Conservation (phyloP, 2,888 invertebrate species). For the Hemaris fuciformis region DNA sequence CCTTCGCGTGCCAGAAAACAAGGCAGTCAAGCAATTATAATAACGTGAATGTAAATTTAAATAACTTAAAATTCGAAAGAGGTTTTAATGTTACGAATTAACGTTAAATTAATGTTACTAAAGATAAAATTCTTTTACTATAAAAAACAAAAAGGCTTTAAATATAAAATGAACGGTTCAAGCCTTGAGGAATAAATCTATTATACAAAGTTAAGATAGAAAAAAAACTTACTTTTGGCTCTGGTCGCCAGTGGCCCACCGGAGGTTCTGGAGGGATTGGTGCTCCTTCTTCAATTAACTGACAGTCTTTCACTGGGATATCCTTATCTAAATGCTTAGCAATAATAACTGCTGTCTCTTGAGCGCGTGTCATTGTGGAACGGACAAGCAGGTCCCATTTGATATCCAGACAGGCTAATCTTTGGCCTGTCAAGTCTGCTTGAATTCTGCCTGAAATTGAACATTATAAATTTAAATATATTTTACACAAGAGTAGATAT, state of each 20-base stretch:
- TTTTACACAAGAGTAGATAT: not conserved
- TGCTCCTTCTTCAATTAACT: slow-evolving; percentile 94
- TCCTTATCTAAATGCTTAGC: slow-evolving; percentile 84
- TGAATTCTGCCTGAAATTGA: slow-evolving; percentile 87
- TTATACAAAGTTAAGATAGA: too few species aligned
- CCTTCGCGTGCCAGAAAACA: too few species aligned
- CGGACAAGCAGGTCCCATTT: slow-evolving; percentile 90
- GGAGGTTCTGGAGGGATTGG: slow-evolving; percentile 97
- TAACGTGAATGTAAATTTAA: too few species aligned
- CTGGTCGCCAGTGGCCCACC: slow-evolving; percentile 92
- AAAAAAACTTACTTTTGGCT: slow-evolving; percentile 70
- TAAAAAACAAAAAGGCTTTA: too few species aligned
- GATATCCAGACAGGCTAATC: slow-evolving; percentile 88
- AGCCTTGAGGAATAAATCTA: too few species aligned
- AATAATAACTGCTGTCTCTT: slow-evolving; percentile 94
- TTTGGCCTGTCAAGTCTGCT: slow-evolving; percentile 91
- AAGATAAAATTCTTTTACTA: too few species aligned
- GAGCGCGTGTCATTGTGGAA: slow-evolving; percentile 96
- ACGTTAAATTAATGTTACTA: too few species aligned
- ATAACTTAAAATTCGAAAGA: too few species aligned
- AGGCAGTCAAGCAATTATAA: too few species aligned
- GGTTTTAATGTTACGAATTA: too few species aligned
- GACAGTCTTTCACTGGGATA: slow-evolving; percentile 83
- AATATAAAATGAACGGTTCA: too few species aligned
- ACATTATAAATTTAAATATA: not conserved